These are phyloP conservation scores for Girardia tigrina DNA, from an alignment of 2,888 invertebrate species.

Conservation along the genomic window DNA sequence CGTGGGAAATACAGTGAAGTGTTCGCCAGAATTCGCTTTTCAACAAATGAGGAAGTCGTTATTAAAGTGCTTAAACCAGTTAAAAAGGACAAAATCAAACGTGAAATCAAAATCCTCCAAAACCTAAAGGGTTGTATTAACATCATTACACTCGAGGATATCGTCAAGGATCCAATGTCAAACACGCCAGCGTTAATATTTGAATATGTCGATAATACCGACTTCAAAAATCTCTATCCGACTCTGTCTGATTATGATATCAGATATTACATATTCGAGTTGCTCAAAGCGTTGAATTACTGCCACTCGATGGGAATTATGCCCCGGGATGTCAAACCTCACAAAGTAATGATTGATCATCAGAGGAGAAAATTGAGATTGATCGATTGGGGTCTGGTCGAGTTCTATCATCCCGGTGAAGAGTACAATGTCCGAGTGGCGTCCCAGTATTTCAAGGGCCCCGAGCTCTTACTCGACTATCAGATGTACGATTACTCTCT, in stretches of 20 bases:
- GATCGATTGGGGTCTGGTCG: constrained; percentile 98
- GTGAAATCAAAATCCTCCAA: constrained; percentile 98
- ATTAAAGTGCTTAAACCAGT: no score
- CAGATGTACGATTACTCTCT: constrained; percentile 97
- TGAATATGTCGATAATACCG: constrained; percentile 99
- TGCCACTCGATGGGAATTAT: constrained; percentile 99
- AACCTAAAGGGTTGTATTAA: constrained; percentile 97
- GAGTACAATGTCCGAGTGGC: constrained; percentile 99
- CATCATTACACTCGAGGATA: constrained; percentile 89
- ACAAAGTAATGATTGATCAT: constrained; percentile 93
- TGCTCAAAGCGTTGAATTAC: constrained; percentile 91
- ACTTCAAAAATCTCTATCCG: constrained; percentile 70
- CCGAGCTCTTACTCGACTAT: constrained; percentile 94
- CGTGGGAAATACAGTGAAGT: constrained; percentile 99
- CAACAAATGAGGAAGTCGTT: no score
- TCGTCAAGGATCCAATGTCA: no score
- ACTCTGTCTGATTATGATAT: constrained; percentile 98
- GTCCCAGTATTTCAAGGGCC: constrained; percentile 96
- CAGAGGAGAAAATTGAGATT: constrained; percentile 59
- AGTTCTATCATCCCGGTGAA: constrained; percentile 98
- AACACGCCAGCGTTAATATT: constrained; percentile 97
- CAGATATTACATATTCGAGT: constrained; percentile 92
- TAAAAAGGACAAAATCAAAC: constrained; percentile 99
- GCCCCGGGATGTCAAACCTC: constrained; percentile 98
- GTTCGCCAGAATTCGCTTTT: no score